These are phyloP conservation scores for Leptodirus hochenwartii DNA, from an alignment of 2,888 invertebrate species.

Conservation along the genomic window DNA sequence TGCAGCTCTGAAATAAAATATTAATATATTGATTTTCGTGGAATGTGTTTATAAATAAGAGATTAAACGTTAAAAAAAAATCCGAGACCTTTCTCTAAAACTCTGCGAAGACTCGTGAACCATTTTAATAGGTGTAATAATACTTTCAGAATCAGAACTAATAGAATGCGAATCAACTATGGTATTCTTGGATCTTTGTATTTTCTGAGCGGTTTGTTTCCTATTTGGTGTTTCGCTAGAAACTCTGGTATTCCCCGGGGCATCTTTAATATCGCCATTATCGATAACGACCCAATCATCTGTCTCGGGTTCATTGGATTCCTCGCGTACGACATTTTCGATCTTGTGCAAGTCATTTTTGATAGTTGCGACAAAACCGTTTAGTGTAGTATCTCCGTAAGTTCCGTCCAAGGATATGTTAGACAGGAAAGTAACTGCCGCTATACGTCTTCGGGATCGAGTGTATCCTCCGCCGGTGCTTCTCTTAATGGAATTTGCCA, in stretches of 20 bases:
- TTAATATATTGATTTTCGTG: too few relatives aligned
- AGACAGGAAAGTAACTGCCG: slow-evolving; percentile 84
- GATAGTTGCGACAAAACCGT: slow-evolving; percentile 25
- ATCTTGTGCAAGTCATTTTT: slow-evolving; percentile 16
- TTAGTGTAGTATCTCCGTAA: slow-evolving; percentile 51
- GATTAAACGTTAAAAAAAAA: too few relatives aligned
- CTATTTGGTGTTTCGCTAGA: slow-evolving; percentile 8
- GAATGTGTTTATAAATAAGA: too few relatives aligned
- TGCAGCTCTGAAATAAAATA: too few relatives aligned
- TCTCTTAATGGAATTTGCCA: slow-evolving; percentile 35
- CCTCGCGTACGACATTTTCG: slow-evolving; percentile 20
- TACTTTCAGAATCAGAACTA: slow-evolving; percentile 58
- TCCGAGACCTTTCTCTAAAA: too few relatives aligned
- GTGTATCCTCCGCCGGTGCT: too few relatives aligned
- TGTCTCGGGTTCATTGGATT: slow-evolving; percentile 24
- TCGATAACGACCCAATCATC: too few relatives aligned
- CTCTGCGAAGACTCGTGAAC: too few relatives aligned
- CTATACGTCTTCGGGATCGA: slow-evolving; percentile 43
- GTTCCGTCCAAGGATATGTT: slow-evolving; percentile 91
- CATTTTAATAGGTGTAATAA: slow-evolving; percentile 42
- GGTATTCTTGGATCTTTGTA: slow-evolving; percentile 3
- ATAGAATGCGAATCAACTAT: slow-evolving; percentile 35
- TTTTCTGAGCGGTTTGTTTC: slow-evolving; percentile 8
- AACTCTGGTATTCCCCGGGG: slow-evolving; percentile 19
- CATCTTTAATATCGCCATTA: background rate